These are phyloP conservation scores for Hoplodrina blanda DNA, from an alignment of 2,888 invertebrate genomes.

Conservation along the genomic window DNA sequence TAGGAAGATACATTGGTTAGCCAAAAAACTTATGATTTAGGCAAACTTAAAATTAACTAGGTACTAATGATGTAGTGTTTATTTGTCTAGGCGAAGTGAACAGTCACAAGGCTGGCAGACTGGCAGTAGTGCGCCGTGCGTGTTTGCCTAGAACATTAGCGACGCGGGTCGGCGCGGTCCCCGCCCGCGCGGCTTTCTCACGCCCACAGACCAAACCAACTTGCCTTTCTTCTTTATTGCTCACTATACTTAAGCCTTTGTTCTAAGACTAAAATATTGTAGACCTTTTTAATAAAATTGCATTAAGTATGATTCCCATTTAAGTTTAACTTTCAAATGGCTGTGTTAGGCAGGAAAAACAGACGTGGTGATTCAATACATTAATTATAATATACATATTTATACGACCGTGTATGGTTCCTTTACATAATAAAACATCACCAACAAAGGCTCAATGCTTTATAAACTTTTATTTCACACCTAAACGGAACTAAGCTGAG, in stretches of 20 bases:
- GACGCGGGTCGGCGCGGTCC: slow-evolving; percentile 67
- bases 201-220: slow-evolving; percentile 77
- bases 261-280: slow-evolving; percentile 63
- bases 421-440: slow-evolving; percentile 19
- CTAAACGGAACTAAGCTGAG: slow-evolving; percentile 78
- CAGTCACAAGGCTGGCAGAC: slow-evolving; percentile 52
- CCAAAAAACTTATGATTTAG: background rate
- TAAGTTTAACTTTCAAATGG: slow-evolving; percentile 10
- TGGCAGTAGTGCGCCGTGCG: slow-evolving; percentile 68
- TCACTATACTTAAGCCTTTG: slow-evolving; percentile 68
- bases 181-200: slow-evolving; percentile 84
- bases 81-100: slow-evolving; percentile 49
- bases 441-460: slow-evolving; percentile 16
- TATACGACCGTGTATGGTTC: background rate
- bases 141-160: slow-evolving; percentile 86
- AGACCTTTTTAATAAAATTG: slow-evolving; percentile 50
- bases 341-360: background rate
- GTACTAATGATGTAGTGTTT: slow-evolving; percentile 57
- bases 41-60: slow-evolving; percentile 34
- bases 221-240: slow-evolving; percentile 82
- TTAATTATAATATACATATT: background rate
- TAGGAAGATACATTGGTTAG: background rate
- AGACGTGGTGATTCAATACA: slow-evolving; percentile 5
- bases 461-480: slow-evolving; percentile 68
- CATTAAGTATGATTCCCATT: slow-evolving; percentile 10